These are phyloP conservation scores for Chionomys nivalis DNA, from an alignment of 2,113 vertebrate genomes.

Conservation along the genomic window DNA sequence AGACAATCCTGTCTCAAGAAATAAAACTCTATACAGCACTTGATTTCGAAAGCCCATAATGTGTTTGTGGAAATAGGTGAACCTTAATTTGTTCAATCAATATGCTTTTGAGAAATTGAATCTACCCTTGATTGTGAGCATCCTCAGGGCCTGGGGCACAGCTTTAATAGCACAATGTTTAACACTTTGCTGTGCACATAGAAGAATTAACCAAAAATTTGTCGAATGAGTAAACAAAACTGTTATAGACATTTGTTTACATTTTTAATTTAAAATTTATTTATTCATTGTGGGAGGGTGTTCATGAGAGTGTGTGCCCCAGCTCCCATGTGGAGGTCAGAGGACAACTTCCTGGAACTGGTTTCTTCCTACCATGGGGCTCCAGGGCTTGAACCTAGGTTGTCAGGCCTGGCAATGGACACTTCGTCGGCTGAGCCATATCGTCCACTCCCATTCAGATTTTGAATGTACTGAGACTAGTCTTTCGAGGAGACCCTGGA, in stretches of 20 bases:
- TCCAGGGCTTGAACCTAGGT: neutral
- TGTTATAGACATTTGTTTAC: neutral
- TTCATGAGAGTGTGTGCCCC: neutral
- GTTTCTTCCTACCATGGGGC: neutral
- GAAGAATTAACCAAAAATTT: slow-evolving; percentile 19
- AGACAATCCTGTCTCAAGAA: neutral
- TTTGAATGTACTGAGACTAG: neutral
- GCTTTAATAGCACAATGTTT: neutral
- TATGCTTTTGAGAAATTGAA: slow-evolving; percentile 1
- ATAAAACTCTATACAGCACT: neutral
- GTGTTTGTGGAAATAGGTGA: slow-evolving; percentile 19
- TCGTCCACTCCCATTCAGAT: neutral
- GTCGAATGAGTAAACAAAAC: slow-evolving; percentile 15
- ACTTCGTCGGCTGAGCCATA: neutral
- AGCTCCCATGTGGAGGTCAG: neutral
- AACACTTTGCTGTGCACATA: neutral
- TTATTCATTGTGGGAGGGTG: neutral
- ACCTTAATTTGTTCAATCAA: slow-evolving; percentile 41
- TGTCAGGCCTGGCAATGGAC: neutral
- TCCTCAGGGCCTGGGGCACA: neutral
- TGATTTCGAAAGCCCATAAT: neutral
- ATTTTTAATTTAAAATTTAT: neutral
- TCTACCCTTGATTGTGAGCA: neutral
- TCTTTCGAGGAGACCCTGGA: neutral
- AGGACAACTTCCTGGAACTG: neutral